Evolutionary conservation across 2,797 vertebrate genomes (phyloP).

Genomic region (Aldrovandia affinis): DNA sequence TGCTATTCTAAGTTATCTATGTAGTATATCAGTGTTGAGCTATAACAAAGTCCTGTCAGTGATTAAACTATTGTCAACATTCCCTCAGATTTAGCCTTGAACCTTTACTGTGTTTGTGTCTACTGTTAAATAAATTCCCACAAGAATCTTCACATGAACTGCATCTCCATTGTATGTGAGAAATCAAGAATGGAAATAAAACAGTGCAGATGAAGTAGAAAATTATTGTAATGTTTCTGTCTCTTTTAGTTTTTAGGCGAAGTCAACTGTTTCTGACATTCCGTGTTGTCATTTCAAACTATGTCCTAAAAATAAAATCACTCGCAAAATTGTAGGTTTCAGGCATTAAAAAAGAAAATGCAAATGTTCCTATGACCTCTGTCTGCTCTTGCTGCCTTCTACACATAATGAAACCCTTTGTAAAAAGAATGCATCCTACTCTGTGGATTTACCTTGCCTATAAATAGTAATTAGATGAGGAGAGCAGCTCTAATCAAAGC

Average conservation of each 20-base stretch:
- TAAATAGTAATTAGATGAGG: slow-evolving; percentile 83
- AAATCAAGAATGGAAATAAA: neutral
- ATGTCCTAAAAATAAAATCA: slow-evolving; percentile 1
- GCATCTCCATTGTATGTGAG: no score
- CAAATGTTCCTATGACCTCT: neutral
- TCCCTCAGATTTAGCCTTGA: neutral
- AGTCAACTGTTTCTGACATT: neutral
- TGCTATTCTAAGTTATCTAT: neutral
- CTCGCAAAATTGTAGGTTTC: neutral
- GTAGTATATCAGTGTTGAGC: neutral
- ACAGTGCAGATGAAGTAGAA: neutral
- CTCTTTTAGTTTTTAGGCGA: slow-evolving; percentile 15
- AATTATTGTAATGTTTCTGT: neutral
- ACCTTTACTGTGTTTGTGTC: slow-evolving; percentile 7
- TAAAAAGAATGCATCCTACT: slow-evolving; percentile 1
- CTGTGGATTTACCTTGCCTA: slow-evolving; percentile 61
- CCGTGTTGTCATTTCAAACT: neutral
- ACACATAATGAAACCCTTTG: slow-evolving; percentile 26
- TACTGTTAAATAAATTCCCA: slow-evolving; percentile 16
- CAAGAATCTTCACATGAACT: no score
- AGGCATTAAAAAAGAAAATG: no score
- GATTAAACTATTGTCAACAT: slow-evolving; percentile 25
- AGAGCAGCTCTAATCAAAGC: slow-evolving; percentile 85
- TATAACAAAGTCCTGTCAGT: slow-evolving; percentile 8
- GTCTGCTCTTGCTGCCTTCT: neutral